Percentiles rank a stretch among this genome's conserved stretches.
These are phyloP conservation scores for Atta cephalotes DNA, from an alignment of 1,140 invertebrate genomes.

Conservation along the genomic window DNA sequence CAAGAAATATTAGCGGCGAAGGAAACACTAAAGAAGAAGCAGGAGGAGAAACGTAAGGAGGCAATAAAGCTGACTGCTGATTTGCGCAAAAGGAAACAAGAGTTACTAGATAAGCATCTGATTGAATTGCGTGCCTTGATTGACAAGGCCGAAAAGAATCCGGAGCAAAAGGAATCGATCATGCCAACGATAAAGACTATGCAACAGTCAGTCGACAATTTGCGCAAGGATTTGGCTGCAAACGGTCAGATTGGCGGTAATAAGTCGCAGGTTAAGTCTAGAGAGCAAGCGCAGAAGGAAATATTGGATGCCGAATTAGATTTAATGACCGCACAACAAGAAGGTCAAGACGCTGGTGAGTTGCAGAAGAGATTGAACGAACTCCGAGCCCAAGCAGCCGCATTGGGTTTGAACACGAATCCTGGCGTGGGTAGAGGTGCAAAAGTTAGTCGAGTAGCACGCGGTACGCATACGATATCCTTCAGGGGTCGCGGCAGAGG, in stretches of 20 bases:
- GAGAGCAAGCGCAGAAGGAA: slow-evolving; percentile 92
- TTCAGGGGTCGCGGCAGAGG: slow-evolving; percentile 82
- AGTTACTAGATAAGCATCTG: slow-evolving; percentile 92
- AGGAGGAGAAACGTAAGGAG: slow-evolving; percentile 90
- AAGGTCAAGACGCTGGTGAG: slow-evolving; percentile 91
- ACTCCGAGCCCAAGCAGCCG: slow-evolving; percentile 89
- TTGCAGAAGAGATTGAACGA: slow-evolving; percentile 90
- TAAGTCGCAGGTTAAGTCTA: slow-evolving; percentile 85
- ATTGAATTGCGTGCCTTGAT: slow-evolving; percentile 92
- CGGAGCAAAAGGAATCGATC: slow-evolving; percentile 89
- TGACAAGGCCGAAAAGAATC: slow-evolving; percentile 91
- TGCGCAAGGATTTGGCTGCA: slow-evolving; percentile 89
- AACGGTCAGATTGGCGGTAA: slow-evolving; percentile 80
- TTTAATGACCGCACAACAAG: slow-evolving; percentile 93
- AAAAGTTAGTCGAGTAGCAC: slow-evolving; percentile 76
- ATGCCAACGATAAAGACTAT: slow-evolving; percentile 92
- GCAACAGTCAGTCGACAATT: slow-evolving; percentile 91
- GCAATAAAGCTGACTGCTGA: slow-evolving; percentile 91
- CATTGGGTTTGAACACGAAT: slow-evolving; percentile 80
- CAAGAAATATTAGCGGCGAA: slow-evolving; percentile 89
- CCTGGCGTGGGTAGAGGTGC: slow-evolving; percentile 70
- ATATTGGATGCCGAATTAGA: slow-evolving; percentile 96
- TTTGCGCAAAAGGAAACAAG: slow-evolving; percentile 92
- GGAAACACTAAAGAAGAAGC: slow-evolving; percentile 88
- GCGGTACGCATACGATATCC: slow-evolving; percentile 77